Evolutionary conservation across 2,888 invertebrate genomes (phyloP).

Genomic region (Tineola bisselliella): DNA sequence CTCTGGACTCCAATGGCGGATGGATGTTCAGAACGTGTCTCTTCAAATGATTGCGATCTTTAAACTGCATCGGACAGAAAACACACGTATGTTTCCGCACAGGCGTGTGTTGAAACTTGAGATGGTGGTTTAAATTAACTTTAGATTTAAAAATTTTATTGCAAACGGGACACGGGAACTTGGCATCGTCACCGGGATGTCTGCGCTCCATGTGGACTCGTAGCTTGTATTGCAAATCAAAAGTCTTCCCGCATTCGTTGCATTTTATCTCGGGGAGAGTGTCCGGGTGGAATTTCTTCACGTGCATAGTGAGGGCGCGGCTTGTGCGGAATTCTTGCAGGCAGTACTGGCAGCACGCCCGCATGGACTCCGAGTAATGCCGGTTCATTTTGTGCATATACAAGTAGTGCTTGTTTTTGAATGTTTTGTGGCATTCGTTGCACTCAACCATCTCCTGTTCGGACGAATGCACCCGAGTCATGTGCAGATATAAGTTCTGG

Average conservation of each 20-base stretch:
- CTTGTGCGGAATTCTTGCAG: conserved; percentile 52
- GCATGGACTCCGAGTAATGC: conserved; percentile 54
- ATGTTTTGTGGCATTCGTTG: conserved; percentile 51
- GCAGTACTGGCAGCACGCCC: conserved; percentile 54
- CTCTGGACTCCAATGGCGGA: conserved; percentile 56
- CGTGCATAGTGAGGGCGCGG: conserved; percentile 51
- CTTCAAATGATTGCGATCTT: conserved; percentile 57
- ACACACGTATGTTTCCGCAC: conserved; percentile 50
- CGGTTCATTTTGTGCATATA: conserved; percentile 63
- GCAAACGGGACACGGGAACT: conserved; percentile 47
- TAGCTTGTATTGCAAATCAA: conserved; percentile 50
- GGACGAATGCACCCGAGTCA: conserved; percentile 51
- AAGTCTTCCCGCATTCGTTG: conserved; percentile 47
- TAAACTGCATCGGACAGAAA: conserved; percentile 57
- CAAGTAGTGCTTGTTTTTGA: conserved; percentile 57
- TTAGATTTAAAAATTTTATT: conserved; percentile 49
- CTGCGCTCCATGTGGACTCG: conserved; percentile 45
- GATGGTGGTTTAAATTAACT: conserved; percentile 45
- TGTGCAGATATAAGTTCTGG: conserved; percentile 52
- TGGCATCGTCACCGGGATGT: conserved; percentile 42
- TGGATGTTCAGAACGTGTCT: conserved; percentile 55
- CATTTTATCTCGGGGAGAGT: conserved; percentile 54
- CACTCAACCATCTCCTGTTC: conserved; percentile 53
- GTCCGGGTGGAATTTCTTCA: conserved; percentile 46
- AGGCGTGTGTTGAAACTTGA: conserved; percentile 49